A percentile compares a stretch with the other conserved stretches of the same genome.
These are phyloP conservation scores for Amaurobius ferox DNA, from an alignment of 2,888 invertebrate species.

Conservation along the genomic window DNA sequence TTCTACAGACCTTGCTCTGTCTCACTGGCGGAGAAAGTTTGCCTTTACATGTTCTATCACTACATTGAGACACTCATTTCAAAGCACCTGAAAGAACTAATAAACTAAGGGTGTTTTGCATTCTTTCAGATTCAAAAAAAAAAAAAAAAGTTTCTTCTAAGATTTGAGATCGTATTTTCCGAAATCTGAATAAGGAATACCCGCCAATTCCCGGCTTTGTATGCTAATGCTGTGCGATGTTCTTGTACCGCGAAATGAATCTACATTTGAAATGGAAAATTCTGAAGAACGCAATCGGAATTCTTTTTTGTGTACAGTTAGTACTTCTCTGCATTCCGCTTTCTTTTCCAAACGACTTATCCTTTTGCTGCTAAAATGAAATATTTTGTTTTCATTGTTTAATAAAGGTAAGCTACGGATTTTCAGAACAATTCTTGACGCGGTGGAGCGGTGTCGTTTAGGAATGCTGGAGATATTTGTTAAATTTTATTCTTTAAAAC, in stretches of 20 bases:
- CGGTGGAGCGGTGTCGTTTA: neutral
- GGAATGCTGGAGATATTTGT: neutral
- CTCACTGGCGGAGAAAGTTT: too few relatives aligned
- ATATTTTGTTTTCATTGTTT: neutral
- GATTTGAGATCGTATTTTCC: too few relatives aligned
- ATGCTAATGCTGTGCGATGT: neutral
- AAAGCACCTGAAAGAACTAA: too few relatives aligned
- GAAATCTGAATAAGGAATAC: neutral
- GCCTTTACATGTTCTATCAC: too few relatives aligned
- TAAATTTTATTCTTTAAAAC: neutral
- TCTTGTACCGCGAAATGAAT: neutral
- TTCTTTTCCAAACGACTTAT: neutral
- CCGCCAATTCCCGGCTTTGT: neutral
- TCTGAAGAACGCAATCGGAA: neutral
- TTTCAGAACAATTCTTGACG: neutral
- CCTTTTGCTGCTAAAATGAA: neutral
- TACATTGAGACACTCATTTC: too few relatives aligned
- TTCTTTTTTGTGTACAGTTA: neutral
- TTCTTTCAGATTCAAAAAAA: too few relatives aligned
- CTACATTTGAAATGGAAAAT: neutral
- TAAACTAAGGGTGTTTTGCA: too few relatives aligned
- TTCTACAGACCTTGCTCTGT: too few relatives aligned
- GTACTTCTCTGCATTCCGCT: neutral
- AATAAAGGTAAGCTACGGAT: neutral
- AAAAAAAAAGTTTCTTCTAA: too few relatives aligned